These are phyloP conservation scores for Tolypeutes matacus DNA, from an alignment of 2,797 vertebrate species.

Conservation along the genomic window DNA sequence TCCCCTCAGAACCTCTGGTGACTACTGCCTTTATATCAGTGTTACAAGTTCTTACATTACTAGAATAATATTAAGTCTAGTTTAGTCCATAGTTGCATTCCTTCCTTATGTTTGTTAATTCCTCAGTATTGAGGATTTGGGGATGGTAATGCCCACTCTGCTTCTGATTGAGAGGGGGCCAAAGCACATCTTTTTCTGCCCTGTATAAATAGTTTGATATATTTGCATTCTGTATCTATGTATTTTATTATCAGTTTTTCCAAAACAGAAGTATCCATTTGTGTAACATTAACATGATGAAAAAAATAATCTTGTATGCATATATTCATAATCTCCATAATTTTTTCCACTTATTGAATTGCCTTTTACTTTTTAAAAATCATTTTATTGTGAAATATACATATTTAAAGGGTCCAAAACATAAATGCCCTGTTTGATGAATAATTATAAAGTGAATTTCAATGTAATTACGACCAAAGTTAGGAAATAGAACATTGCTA, in stretches of 20 bases:
- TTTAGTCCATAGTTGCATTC: too few relatives aligned
- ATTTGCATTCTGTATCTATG: slow-evolving; percentile 5
- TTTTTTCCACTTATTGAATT: slow-evolving; percentile 35
- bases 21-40: too few relatives aligned
- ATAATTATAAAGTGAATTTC: slow-evolving; percentile 40
- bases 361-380: background rate
- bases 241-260: slow-evolving; percentile 29
- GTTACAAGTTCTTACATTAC: too few relatives aligned
- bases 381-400: background rate
- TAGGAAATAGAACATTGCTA: slow-evolving; percentile 30
- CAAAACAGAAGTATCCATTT: slow-evolving; percentile 31
- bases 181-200: background rate
- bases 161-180: too few relatives aligned
- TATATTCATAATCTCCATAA: slow-evolving; percentile 21
- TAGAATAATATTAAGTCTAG: too few relatives aligned
- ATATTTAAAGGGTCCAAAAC: background rate
- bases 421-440: slow-evolving; percentile 39
- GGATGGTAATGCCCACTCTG: too few relatives aligned
- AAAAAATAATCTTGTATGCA: background rate
- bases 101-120: too few relatives aligned
- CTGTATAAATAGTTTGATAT: background rate
- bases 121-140: too few relatives aligned
- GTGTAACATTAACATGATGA: background rate
- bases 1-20: too few relatives aligned
- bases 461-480: background rate